Evolutionary conservation across 1,140 invertebrate species (phyloP), one percentile per base, ranked within the genome.

Genomic region (Bombus affinis): DNA sequence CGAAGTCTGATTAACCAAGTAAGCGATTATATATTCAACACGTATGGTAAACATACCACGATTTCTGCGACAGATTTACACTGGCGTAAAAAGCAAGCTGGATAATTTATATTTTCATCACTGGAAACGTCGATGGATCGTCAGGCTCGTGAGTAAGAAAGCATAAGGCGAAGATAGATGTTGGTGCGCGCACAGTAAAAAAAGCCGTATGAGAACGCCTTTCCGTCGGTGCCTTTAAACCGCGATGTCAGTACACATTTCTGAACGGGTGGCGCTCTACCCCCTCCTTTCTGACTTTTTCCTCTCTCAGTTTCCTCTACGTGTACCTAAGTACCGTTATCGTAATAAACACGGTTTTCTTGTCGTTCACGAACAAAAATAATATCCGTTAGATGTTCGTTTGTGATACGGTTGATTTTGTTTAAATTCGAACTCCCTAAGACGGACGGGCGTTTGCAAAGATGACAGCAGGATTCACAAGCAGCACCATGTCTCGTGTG

Each of bases 401-500:
- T 44, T 32, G 25, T 77, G 87, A 80, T 81, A 53, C 59, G 75
- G 15, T 32, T 25, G 68, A 65, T 74, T 66, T 88, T 62, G 74
- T 87, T n/a, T 32, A 42, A 53, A 81, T 68, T 81, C 32, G 8
- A 57, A 35, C 28, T 80, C 57, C 15, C 18, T 47, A 72, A 72
- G 74, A 86, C 80, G 72, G 77, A 86, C 88, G 88, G 88, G 88
- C 88, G 89, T 90, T 89, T 72, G 88, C 88, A 85, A 71, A 87
- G 89, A 90, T 90, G 90, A 90, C 88, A 91, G 90, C 87, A 86
- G 78, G 88, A 88, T 90, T 88, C 86, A 87, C 92, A 83, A 42
- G 65, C 88, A 83, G 68, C 86, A 85, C 83, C 83, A 81, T 91
- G 90, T 91, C 89, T 91, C 89, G 87, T 89, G 90, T 91, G 88